Evolutionary conservation across 2,888 invertebrate genomes (phyloP).

Genomic region (Agrotis clavis): DNA sequence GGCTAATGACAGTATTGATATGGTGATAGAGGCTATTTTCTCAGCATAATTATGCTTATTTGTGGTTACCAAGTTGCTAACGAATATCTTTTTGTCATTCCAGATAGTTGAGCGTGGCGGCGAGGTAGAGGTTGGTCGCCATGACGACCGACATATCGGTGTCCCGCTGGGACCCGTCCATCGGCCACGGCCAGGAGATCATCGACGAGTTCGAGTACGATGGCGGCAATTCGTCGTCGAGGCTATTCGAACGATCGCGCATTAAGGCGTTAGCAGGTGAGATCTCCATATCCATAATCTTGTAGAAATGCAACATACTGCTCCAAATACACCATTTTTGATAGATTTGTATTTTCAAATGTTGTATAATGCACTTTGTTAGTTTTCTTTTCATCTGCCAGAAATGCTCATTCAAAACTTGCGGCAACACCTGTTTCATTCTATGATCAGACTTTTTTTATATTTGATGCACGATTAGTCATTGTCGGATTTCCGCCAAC

Average conservation of each 20-base stretch:
- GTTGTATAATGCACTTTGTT: not conserved
- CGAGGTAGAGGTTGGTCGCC: constrained; percentile 85
- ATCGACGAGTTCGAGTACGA: constrained; percentile 99
- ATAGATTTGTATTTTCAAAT: not conserved
- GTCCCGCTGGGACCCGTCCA: constrained; percentile 98
- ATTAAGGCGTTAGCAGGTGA: constrained; percentile 99
- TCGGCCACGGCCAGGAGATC: constrained; percentile 96
- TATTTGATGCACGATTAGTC: constrained; percentile 11
- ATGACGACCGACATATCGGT: constrained; percentile 99
- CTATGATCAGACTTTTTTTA: not conserved
- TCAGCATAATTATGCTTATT: not conserved
- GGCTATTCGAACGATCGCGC: constrained; percentile 99
- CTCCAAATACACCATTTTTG: not conserved
- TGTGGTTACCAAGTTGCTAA: constrained; percentile 19
- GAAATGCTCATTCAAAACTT: not conserved
- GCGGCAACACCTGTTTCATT: not conserved
- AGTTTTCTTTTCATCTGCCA: not conserved
- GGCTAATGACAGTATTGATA: not conserved
- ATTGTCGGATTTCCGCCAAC: not conserved
- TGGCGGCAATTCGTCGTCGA: constrained; percentile 99
- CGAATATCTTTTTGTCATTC: constrained; percentile 58
- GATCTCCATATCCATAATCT: constrained; percentile 50
- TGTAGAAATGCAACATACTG: not conserved
- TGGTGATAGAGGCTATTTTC: not conserved
- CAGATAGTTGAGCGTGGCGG: constrained; percentile 88